Base-by-base conservation (phyloP, 1,140 invertebrate genomes). In the Scaptomyza pallida region DNA sequence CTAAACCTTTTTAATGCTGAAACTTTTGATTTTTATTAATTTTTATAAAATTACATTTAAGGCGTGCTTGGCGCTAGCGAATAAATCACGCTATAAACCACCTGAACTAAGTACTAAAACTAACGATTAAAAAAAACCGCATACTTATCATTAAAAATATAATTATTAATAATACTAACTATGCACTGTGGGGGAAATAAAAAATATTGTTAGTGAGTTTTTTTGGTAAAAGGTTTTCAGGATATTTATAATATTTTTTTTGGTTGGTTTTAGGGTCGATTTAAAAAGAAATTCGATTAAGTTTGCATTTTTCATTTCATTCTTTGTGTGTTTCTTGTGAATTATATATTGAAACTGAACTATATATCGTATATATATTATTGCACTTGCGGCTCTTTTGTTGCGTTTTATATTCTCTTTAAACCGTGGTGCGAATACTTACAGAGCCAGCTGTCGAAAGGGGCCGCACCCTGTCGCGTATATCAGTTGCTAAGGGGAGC, bases 401-500 rank as follows among this genome's bases (percentile, higher is more conserved):
- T n/a, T 54, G 60, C 63, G 70, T 78, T 30, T 2, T 30, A 0
- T 9, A 5, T 5, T 30, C 72, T 64, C 67, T 61, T 30, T 56
- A 30, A 30, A n/a, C n/a, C 67, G 68, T 75, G 78, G 56, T 75
- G 75, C 72, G 69, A 60, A 56, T 78, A 74, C 62, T 91, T 91
- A 56, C 90, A 91, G 90, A 91, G 76, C 89, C 90, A 89, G 73
- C 89, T 71, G 89, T 90, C 59, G 91, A 91, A 82, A 83, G 91
- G 78, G 91, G 91, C 72, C 90, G 91, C 61, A 91, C 90, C 75
- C 76, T 91, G 61, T 91, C 90, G 85, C 89, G 90, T 77, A 91
- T 91, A 82, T 90, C 90, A 71, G 89, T 91, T 80, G 90, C 91
- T 70, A 91, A 91, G 91, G 91, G 92, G 90, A 93, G 93, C 92